Evolutionary conservation across 2,797 vertebrate genomes (phyloP), one percentile per base, ranked within the genome.

Genomic region (Anabacerthia variegaticeps): DNA sequence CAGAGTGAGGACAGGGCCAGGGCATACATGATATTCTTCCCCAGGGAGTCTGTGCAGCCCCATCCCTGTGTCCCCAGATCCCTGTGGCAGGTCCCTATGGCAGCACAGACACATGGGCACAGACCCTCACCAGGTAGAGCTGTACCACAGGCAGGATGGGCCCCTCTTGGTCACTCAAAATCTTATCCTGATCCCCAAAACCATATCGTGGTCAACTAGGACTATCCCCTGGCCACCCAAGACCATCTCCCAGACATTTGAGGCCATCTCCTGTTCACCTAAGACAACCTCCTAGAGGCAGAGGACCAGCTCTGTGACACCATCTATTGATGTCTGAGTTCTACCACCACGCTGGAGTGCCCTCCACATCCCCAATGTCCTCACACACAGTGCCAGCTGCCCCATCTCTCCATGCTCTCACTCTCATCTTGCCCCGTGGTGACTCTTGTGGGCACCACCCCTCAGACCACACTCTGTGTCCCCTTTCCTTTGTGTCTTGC

Each of bases 391-490:
- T 49, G 28, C 68, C 68, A 75, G 2, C 55, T 13, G 8, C 37
- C 59, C 51, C 55, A 68, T 30, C n/a, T 77, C 56, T 81, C 66
- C 61, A 17, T 23, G 27, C 6, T 44, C 7, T 37, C 1, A 2
- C 6, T 44, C 7, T 37, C 1, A 2, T 39, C 59, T 48, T 27
- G 32, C 6, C 41, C 32, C 28, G 24, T 1, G 0, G 46, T 44
- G 46, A 48, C 44, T 61, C 28, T 58, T 24, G 44, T 14, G 48
- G 56, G n/a, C 54, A 51, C n/a, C 56, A 51, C 22, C 14, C n/a
- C 37, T 39, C 71, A 37, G 49, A 14, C 0, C 2, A 19, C 21
- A 36, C 5, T 39, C 48, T 7, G 4, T 4, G 1, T n/a, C 18
- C 16, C 24, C 49, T 59, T 34, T 39, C 52, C 43, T 71, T 32